Conservation (phyloP, 2,888 invertebrate genomes). For the Agonum fuliginosum region DNA sequence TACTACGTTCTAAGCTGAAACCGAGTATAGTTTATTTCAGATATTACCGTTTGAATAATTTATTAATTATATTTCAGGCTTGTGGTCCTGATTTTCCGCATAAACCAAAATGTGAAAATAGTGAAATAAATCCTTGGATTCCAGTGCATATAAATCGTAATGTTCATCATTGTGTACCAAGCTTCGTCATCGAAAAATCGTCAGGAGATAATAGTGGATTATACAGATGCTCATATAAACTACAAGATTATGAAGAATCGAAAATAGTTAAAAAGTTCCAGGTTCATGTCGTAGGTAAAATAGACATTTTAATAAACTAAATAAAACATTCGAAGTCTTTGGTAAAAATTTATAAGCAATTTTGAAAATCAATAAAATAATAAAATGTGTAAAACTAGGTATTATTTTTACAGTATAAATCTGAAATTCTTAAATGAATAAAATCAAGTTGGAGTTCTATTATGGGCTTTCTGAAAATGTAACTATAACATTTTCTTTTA, state of each 20-base stretch:
- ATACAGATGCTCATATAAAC: conserved; percentile 67
- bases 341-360: background rate
- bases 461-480: too few relatives aligned
- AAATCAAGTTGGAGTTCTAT: too few relatives aligned
- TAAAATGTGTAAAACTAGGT: too few relatives aligned
- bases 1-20: too few relatives aligned
- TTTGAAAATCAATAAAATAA: too few relatives aligned
- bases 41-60: background rate
- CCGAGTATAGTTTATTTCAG: background rate
- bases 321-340: background rate
- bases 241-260: conserved; percentile 40
- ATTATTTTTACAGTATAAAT: too few relatives aligned
- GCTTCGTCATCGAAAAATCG: conserved; percentile 65
- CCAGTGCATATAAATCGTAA: conserved; percentile 1
- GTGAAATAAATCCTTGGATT: conserved; percentile 42
- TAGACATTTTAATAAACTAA: background rate
- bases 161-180: conserved; percentile 61
- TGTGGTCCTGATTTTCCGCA: conserved; percentile 45
- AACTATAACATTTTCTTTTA: too few relatives aligned
- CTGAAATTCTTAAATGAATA: too few relatives aligned
- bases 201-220: conserved; percentile 66
- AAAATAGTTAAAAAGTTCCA: conserved; percentile 65
- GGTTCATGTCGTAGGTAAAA: conserved; percentile 66
- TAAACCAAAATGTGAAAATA: conserved; percentile 31
- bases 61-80: conserved; percentile 11